A percentile compares a stretch with the other conserved stretches of the same genome.
phyloP scores from a whole-genome alignment of 2,113 vertebrate genomes.

The Trachemys scripta region DNA sequence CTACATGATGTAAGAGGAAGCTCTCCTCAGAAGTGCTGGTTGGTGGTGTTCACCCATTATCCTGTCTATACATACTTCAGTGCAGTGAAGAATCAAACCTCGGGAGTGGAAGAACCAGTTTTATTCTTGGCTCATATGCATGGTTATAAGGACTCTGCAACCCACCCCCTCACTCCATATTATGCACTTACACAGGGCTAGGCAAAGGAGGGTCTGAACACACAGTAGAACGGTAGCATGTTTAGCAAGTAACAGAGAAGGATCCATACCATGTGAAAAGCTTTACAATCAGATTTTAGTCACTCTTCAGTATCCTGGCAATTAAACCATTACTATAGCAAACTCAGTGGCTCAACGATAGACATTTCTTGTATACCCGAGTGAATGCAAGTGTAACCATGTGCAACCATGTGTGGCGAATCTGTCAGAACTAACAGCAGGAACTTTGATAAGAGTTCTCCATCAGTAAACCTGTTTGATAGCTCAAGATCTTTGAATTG shows the following conservation, averaged over 20 bases:
- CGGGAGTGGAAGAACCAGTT: not conserved
- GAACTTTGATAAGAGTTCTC: conserved; percentile 74
- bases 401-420: conserved; percentile 74
- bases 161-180: not conserved
- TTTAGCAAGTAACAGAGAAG: not conserved
- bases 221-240: not conserved
- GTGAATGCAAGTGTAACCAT: conserved; percentile 69
- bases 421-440: conserved; percentile 83
- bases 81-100: not conserved
- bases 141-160: not conserved
- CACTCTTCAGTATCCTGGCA: conserved; percentile 50
- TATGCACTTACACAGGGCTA: not conserved
- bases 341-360: conserved; percentile 56
- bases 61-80: rapidly evolving
- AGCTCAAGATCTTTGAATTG: conserved; percentile 76
- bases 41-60: not conserved
- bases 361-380: conserved; percentile 56
- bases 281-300: conserved; percentile 19
- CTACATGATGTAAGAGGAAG: not conserved
- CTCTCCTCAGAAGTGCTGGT: not conserved
- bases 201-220: not conserved
- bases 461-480: conserved; percentile 74
- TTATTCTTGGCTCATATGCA: not conserved
- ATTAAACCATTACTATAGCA: conserved; percentile 76
- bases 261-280: not conserved